phyloP scores from a whole-genome alignment of 2,888 invertebrate species.

The Mesorhabditis sp. region DNA sequence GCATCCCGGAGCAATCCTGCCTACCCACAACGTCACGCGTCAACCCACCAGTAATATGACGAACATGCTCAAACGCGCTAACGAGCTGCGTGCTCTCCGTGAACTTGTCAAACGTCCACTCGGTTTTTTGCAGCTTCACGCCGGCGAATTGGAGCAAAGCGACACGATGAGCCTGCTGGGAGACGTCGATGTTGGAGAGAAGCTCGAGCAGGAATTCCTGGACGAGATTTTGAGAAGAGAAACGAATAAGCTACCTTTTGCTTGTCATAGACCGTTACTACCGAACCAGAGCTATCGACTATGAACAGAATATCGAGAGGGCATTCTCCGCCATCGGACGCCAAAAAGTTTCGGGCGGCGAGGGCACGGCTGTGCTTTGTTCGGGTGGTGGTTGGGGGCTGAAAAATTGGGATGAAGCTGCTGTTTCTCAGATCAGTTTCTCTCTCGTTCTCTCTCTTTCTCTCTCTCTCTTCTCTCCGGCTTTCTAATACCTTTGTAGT shows the following conservation, averaged over 20 bases:
- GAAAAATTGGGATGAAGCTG: too few species aligned
- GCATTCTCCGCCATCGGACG: conserved; percentile 21
- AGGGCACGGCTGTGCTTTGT: not conserved
- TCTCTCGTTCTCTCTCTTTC: too few species aligned
- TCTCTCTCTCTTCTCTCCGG: too few species aligned
- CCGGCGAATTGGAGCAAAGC: conserved; percentile 56
- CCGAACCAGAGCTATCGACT: conserved; percentile 53
- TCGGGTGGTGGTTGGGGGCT: not conserved
- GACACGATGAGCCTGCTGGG: conserved; percentile 35
- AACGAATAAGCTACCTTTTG: conserved; percentile 33
- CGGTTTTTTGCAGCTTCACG: conserved; percentile 51
- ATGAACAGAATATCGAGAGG: conserved; percentile 51
- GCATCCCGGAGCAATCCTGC: not conserved
- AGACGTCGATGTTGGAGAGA: conserved; percentile 28
- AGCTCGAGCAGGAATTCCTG: conserved; percentile 31
- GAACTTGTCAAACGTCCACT: conserved; percentile 41
- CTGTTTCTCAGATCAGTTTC: too few species aligned
- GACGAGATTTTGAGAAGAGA: conserved; percentile 4
- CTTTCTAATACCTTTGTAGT: too few species aligned
- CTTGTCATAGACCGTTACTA: conserved; percentile 44
- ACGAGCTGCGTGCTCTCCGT: conserved; percentile 40
- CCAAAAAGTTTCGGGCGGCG: not conserved
- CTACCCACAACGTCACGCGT: not conserved
- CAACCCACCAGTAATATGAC: conserved; percentile 40
- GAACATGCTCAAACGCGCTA: conserved; percentile 40